Evolutionary conservation across 2,113 vertebrate genomes (phyloP), one percentile per base, ranked within the genome.

Genomic region (Aleadryas rufinucha): DNA sequence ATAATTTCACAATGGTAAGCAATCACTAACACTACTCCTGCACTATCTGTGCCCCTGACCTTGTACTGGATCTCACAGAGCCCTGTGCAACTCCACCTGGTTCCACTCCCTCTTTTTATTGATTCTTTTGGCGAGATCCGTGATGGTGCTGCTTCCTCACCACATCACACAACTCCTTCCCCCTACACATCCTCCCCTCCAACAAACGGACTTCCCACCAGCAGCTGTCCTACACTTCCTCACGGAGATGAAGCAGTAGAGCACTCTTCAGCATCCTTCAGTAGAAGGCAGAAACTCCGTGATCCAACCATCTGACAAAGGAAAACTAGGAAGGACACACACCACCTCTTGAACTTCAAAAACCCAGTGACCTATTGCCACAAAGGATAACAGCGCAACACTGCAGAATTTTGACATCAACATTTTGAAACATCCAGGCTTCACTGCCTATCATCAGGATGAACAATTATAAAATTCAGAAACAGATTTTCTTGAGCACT

Each of bases 231-330:
- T 11, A 10, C 24, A 4, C 15, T 33, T 65, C 23, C 31, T 19
- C 41, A 26, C 0, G 0, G 13, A 15, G 1, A 47, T 7, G 35
- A 69, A 49, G 28, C 16, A 52, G 44, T 2, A 45, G 22, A 70
- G 56, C 39, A 56, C 24, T 20, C 21, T 37, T 61, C 68, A 69
- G n/a, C 54, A 56, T 15, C 42, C 22, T 44, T 47, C 44, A 42
- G 5, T 1, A 65, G 27, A 30, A 52, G 61, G 13, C 37, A 20
- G 13, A 22, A 17, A 31, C 53, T 30, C 27, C 54, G 27, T 35
- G n/a, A 56, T n/a, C 50, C 61, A 69, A 61, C 24, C 27, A 21
- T 14, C 26, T 2, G 6, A 33, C 3, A 24, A 49, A 71, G 47
- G 19, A 56, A 23, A 80, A 56, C 26, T 9, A 15, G 14, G 28